Evolutionary conservation across 2,888 invertebrate genomes (phyloP), one percentile per base, ranked within the genome.

Genomic region (Ophion ventricosus): DNA sequence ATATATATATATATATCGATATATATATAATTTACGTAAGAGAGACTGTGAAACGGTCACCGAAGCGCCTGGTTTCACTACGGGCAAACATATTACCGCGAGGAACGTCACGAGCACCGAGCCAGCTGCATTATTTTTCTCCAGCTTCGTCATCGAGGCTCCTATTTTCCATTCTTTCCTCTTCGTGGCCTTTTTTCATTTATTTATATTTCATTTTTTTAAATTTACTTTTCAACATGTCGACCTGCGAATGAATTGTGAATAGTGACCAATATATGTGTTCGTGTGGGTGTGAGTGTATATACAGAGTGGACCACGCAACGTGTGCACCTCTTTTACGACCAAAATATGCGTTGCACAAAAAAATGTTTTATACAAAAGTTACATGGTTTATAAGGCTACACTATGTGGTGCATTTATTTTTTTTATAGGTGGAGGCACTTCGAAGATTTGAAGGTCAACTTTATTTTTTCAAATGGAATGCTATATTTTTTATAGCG

Each of bases 21-120:
- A 69, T 69, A 67, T 49, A 29, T 57, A 40, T 35, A 35, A 8
- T 4, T 26, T 10, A 66, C 11, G n/a, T 1, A 29, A 35, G 63
- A 56, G 25, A 66, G 40, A 66, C 40, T 40, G 40, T 57, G 66
- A 25, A 75, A 49, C 66, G 57, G 67, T 66, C 35, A 56, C 75
- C 56, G n/a, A 49, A 57, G 66, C 35, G 64, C 66, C 25, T 49
- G 17, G 54, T 54, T 20, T 63, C 56, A 67, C 40, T 67, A 76
- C 29, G 49, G 29, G 75, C 76, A 76, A 76, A 76, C 76, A 76
- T 76, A 76, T 76, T 67, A 67, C 76, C 49, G 66, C 56, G 49
- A 57, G 67, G 67, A 67, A 76, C 43, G 76, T 66, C 76, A 76
- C 57, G 76, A 76, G 25, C 76, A 76, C 57, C 23, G 40, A 67